Conservation (phyloP, 1,140 invertebrate genomes). For the Sarcophaga peregrina region DNA sequence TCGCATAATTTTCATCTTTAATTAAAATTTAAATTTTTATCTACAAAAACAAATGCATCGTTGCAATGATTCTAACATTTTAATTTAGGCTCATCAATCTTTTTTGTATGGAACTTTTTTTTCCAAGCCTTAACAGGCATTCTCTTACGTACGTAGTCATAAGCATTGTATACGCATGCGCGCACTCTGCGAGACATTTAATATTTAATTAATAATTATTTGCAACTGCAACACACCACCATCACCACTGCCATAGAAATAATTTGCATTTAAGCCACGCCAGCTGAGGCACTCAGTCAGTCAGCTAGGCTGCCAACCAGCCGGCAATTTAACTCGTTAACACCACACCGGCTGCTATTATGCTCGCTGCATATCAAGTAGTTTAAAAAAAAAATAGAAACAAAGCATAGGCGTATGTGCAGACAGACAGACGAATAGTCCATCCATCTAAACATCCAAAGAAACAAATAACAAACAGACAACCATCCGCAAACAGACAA, state of each 20-base stretch:
- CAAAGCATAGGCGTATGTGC: background rate
- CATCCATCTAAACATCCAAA: background rate
- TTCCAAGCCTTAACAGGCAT: background rate
- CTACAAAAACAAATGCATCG: background rate
- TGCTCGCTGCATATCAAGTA: slow-evolving; percentile 14
- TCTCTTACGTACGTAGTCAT: background rate
- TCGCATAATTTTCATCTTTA: slow-evolving; percentile 22
- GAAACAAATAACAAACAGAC: no score
- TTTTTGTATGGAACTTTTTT: no score
- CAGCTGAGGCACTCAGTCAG: background rate
- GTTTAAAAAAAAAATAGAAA: background rate
- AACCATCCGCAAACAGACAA: no score
- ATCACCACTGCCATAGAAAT: background rate
- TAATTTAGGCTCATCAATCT: slow-evolving; percentile 19
- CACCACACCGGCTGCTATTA: background rate
- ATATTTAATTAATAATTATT: slow-evolving; percentile 28
- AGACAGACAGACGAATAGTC: background rate
- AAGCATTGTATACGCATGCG: background rate
- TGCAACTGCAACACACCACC: background rate
- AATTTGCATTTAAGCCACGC: background rate
- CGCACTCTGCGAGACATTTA: slow-evolving; percentile 1
- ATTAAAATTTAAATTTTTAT: slow-evolving; percentile 23
- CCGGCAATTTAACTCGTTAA: background rate
- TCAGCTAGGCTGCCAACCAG: no score
- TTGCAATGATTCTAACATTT: background rate